Conservation (phyloP, 2,797 vertebrate genomes). For the Neosilurus mollespiculum region DNA sequence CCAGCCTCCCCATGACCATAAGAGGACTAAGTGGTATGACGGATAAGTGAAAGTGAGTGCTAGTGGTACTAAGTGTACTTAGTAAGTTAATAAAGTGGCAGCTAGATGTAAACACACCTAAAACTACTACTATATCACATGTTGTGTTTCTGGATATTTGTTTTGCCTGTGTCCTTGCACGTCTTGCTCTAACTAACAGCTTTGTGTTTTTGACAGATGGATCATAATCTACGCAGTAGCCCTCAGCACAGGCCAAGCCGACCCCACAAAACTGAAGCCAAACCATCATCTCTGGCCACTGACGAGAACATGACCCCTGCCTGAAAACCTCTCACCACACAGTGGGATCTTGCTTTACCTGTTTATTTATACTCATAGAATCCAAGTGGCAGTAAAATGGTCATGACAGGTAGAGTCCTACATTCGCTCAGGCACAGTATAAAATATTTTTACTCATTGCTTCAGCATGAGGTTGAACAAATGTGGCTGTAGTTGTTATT, state of each 20-base stretch:
- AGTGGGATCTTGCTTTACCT: neutral
- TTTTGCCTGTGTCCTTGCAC: neutral
- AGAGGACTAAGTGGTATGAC: no score
- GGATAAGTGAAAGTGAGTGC: no score
- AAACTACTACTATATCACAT: neutral
- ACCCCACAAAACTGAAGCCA: conserved; percentile 81
- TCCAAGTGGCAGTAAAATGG: conserved; percentile 7
- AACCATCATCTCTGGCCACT: conserved; percentile 73
- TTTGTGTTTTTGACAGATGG: conserved; percentile 81
- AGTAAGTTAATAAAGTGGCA: neutral
- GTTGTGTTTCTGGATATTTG: neutral
- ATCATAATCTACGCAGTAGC: conserved; percentile 95
- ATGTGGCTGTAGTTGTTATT: neutral
- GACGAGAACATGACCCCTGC: conserved; percentile 73
- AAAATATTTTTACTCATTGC: neutral
- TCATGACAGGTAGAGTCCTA: neutral
- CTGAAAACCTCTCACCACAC: conserved; percentile 59
- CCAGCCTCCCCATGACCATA: no score
- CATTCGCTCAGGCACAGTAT: neutral
- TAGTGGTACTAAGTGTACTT: neutral
- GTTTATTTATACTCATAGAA: conserved; percentile 26
- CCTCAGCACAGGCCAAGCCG: conserved; percentile 92
- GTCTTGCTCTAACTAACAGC: conserved; percentile 44
- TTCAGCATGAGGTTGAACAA: neutral
- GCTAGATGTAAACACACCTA: neutral